Conservation (phyloP, 2,888 invertebrate genomes). For the Euplagia quadripunctaria region DNA sequence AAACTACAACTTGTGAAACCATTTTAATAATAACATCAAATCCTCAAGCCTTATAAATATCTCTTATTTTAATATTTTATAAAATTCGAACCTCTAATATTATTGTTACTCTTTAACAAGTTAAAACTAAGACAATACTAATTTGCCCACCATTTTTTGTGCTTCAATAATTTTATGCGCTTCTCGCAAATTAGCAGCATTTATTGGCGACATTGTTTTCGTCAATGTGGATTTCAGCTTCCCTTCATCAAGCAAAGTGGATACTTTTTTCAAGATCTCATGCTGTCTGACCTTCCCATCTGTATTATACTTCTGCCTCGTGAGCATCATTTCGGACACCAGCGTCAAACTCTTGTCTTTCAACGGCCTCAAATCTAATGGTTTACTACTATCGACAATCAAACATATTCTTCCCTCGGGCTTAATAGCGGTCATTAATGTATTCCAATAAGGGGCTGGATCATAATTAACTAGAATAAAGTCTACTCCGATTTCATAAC, state of each 20-base stretch:
- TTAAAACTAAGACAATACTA: conserved; percentile 59
- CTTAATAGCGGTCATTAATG: conserved; percentile 72
- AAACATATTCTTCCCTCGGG: conserved; percentile 80
- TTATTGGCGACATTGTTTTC: conserved; percentile 74
- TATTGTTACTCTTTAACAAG: neutral
- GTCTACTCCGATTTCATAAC: conserved; percentile 72
- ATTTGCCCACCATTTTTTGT: conserved; percentile 74
- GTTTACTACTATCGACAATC: conserved; percentile 75
- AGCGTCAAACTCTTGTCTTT: conserved; percentile 80
- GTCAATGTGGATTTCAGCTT: conserved; percentile 70
- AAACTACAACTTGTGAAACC: neutral
- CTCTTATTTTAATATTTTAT: neutral
- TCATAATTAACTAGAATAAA: conserved; percentile 79
- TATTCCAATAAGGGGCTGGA: conserved; percentile 80
- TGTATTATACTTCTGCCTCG: conserved; percentile 76
- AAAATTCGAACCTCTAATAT: neutral
- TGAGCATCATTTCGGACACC: conserved; percentile 75
- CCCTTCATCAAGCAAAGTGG: conserved; percentile 71
- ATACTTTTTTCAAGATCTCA: conserved; percentile 69
- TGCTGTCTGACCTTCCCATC: conserved; percentile 72
- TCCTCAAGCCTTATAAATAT: neutral
- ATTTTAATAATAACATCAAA: neutral
- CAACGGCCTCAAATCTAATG: conserved; percentile 68
- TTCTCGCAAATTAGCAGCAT: conserved; percentile 75
- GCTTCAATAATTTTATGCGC: conserved; percentile 76